Evolutionary conservation across 2,888 invertebrate species (phyloP).

Genomic region (Rhorus exstirpatorius): DNA sequence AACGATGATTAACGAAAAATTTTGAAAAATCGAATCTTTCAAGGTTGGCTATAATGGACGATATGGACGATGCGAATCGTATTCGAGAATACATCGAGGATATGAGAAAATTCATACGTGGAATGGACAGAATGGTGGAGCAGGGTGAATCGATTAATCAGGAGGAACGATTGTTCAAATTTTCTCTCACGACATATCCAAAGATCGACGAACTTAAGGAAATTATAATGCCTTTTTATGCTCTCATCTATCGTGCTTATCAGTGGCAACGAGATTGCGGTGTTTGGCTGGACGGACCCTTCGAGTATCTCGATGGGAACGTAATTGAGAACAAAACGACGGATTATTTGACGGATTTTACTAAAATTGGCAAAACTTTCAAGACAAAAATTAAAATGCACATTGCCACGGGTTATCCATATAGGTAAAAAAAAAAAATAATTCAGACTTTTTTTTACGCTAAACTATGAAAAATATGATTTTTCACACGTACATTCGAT

Average conservation of each 20-base stretch:
- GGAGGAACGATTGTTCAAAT: constrained; percentile 95
- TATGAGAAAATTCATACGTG: constrained; percentile 91
- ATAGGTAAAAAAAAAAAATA: constrained; percentile 70
- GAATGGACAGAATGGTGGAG: constrained; percentile 91
- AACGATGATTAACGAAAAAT: too few species aligned
- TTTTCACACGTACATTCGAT: too few species aligned
- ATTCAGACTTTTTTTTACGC: too few species aligned
- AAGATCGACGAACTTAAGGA: constrained; percentile 93
- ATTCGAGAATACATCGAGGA: constrained; percentile 93
- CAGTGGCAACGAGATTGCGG: constrained; percentile 93
- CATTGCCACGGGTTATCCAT: constrained; percentile 88
- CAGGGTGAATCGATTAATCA: constrained; percentile 95
- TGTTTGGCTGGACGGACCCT: constrained; percentile 97
- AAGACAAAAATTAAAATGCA: constrained; percentile 92
- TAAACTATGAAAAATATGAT: too few species aligned
- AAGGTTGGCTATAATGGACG: constrained; percentile 91
- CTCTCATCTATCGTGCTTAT: constrained; percentile 89
- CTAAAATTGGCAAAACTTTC: constrained; percentile 92
- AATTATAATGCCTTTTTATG: constrained; percentile 90
- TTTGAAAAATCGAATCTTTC: neutral
- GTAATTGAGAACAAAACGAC: constrained; percentile 93
- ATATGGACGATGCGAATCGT: constrained; percentile 93
- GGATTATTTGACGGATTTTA: constrained; percentile 92
- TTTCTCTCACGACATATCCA: constrained; percentile 91
- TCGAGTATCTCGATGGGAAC: constrained; percentile 93